These are phyloP conservation scores for Trachythela sp. DNA, from an alignment of 64 coral and sea anemone species.

Conservation along the genomic window DNA sequence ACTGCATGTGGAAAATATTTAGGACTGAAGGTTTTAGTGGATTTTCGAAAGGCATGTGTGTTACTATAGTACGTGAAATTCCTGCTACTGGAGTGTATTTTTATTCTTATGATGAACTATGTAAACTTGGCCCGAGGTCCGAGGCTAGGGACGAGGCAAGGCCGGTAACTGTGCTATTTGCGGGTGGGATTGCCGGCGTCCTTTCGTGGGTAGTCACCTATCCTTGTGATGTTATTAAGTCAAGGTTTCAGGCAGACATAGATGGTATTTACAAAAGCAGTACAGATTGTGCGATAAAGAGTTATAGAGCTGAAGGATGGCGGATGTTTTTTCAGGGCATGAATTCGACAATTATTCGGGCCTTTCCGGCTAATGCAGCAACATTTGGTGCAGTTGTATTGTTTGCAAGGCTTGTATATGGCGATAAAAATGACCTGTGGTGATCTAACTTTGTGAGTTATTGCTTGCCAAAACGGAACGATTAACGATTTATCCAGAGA, in stretches of 20 bases:
- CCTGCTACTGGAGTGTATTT: slow-evolving; percentile 81
- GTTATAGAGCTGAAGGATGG: slow-evolving; percentile 58
- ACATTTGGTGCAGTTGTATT: slow-evolving; percentile 69
- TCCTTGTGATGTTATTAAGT: slow-evolving; percentile 81
- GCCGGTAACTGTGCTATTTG: slow-evolving; percentile 57
- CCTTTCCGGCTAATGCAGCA: slow-evolving; percentile 87
- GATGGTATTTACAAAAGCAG: slow-evolving; percentile 46
- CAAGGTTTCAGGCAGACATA: slow-evolving; percentile 81
- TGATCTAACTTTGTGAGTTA: neutral
- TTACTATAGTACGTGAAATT: slow-evolving; percentile 68
- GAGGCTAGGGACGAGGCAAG: slow-evolving; percentile 22
- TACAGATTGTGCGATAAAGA: slow-evolving; percentile 69
- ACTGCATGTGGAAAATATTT: slow-evolving; percentile 76
- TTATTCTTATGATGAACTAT: slow-evolving; percentile 72
- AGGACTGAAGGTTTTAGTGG: slow-evolving; percentile 60
- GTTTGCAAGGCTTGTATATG: neutral
- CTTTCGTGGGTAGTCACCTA: slow-evolving; percentile 74
- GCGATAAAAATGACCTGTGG: neutral
- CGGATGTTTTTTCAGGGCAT: slow-evolving; percentile 67
- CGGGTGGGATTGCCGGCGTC: slow-evolving; percentile 77
- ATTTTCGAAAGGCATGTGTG: slow-evolving; percentile 58
- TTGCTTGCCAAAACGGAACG: too few relatives aligned
- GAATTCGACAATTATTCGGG: slow-evolving; percentile 64
- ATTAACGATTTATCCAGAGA: too few relatives aligned
- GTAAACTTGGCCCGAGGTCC: slow-evolving; percentile 42